phyloP scores from a whole-genome alignment of 2,113 vertebrate species.

The Diadophis punctatus region DNA sequence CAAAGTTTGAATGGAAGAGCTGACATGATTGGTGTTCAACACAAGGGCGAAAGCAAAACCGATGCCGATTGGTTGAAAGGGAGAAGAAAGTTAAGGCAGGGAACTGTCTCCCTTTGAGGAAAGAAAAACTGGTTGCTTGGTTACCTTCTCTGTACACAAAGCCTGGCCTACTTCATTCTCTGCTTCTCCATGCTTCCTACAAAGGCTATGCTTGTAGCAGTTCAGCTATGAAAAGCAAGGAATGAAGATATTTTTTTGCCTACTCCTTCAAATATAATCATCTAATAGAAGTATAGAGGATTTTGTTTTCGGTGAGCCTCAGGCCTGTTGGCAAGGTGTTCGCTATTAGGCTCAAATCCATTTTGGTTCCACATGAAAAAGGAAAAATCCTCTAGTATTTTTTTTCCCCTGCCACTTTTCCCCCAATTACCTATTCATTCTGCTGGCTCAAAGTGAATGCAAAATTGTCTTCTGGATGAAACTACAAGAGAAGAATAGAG shows the following conservation, averaged over 20 bases:
- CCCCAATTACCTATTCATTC: neutral
- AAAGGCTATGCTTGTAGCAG: neutral
- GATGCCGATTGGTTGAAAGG: neutral
- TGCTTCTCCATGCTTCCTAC: neutral
- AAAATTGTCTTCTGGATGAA: neutral
- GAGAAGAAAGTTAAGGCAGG: neutral
- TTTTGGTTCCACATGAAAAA: neutral
- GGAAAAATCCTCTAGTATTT: neutral
- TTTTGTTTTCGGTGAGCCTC: neutral
- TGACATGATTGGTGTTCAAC: neutral
- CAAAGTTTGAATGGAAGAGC: neutral
- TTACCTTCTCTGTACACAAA: neutral
- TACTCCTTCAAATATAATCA: neutral
- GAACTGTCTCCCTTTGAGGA: neutral
- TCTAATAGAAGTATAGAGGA: neutral
- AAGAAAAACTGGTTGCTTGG: slow-evolving; percentile 16
- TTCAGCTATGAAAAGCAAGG: neutral
- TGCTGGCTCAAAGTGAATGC: neutral
- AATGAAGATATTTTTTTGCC: neutral
- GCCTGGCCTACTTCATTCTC: neutral
- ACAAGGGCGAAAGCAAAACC: neutral
- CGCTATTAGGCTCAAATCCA: neutral
- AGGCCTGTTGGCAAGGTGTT: neutral
- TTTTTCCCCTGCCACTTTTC: neutral
- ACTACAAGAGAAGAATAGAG: neutral